These are phyloP conservation scores for Acyrthosiphon pisum DNA, from an alignment of 1,140 invertebrate genomes.

Conservation along the genomic window DNA sequence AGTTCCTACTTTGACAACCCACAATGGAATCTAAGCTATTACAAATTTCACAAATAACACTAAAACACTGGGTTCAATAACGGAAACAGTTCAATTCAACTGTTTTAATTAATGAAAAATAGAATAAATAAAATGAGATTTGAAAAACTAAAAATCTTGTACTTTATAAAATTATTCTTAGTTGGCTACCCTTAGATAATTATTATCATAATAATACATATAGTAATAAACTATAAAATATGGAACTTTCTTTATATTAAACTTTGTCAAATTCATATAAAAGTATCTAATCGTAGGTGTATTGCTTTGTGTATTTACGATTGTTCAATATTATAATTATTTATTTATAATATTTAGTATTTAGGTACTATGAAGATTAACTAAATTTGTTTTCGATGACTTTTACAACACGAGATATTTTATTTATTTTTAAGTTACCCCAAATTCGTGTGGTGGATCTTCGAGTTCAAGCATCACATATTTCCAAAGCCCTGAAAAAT, in stretches of 20 bases:
- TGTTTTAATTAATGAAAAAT: not conserved
- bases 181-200: too few species aligned
- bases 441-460: slow-evolving; percentile 36
- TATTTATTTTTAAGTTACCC: not conserved
- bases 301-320: not conserved
- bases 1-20: not conserved
- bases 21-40: not conserved
- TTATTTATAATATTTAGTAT: not conserved
- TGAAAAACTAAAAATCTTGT: too few species aligned
- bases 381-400: not conserved
- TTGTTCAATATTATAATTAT: not conserved
- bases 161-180: too few species aligned
- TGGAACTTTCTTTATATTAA: not conserved
- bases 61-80: not conserved
- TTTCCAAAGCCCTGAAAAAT: slow-evolving; percentile 37
- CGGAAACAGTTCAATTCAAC: not conserved
- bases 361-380: not conserved
- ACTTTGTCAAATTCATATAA: not conserved
- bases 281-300: not conserved
- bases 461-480: not conserved
- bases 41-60: not conserved
- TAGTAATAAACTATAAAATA: not conserved
- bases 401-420: too few species aligned
- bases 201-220: too few species aligned
- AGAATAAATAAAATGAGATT: not conserved